Evolutionary conservation across 2,113 vertebrate species (phyloP).

Genomic region (Sinosuthora webbiana): DNA sequence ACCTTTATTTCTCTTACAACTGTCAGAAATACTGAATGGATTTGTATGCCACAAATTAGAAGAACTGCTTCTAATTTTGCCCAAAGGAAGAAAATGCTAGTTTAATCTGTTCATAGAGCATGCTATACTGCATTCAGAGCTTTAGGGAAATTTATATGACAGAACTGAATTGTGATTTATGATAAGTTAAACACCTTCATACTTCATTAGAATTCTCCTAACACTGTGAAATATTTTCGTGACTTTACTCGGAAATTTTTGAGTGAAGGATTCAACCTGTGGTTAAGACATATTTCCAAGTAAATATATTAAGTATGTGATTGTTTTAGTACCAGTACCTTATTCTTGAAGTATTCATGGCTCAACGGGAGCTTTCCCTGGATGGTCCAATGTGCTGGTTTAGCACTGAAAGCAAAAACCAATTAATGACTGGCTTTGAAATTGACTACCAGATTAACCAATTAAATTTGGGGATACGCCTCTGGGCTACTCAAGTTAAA

Average conservation of each 20-base stretch:
- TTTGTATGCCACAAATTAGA: not conserved
- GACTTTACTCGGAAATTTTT: not conserved
- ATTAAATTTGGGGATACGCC: too few species aligned
- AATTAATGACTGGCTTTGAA: too few species aligned
- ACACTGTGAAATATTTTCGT: not conserved
- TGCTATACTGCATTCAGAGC: not conserved
- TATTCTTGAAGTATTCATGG: not conserved
- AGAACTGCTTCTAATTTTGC: constrained; percentile 15
- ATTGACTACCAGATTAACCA: too few species aligned
- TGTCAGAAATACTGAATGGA: constrained; percentile 11
- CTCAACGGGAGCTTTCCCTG: not conserved
- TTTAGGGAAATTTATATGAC: not conserved
- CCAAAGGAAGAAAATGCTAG: not conserved
- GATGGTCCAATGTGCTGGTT: not conserved
- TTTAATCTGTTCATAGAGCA: not conserved
- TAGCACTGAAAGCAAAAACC: too few species aligned
- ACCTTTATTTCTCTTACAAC: constrained; percentile 6
- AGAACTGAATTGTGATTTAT: constrained; percentile 2
- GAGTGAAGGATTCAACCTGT: not conserved
- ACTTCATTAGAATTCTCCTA: not conserved
- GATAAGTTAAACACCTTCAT: not conserved
- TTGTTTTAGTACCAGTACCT: not conserved
- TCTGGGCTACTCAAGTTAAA: too few species aligned
- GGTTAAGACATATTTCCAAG: not conserved
- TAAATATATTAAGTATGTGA: not conserved